Evolutionary conservation across 2,113 vertebrate species (phyloP).

Genomic region (Phodopus roborovskii): DNA sequence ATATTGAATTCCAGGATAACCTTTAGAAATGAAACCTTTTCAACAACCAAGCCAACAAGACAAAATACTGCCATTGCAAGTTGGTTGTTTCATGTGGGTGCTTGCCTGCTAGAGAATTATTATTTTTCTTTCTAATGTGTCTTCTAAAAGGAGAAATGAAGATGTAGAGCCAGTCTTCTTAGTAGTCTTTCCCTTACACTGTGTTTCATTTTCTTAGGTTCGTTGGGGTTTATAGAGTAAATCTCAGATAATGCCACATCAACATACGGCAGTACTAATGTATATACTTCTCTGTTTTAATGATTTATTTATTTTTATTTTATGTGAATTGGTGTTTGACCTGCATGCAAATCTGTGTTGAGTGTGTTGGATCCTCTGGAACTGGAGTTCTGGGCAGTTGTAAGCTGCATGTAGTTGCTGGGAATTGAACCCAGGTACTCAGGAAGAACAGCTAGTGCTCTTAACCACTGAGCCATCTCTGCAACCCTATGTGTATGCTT

Average conservation of each 20-base stretch:
- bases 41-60: not conserved
- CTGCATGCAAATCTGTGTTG: not conserved
- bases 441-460: not conserved
- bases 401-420: not conserved
- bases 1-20: not conserved
- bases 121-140: not conserved
- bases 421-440: not conserved
- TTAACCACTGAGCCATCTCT: not conserved
- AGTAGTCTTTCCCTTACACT: not conserved
- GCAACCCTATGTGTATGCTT: not conserved
- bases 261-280: not conserved
- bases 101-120: not conserved
- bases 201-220: not conserved
- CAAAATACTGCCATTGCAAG: not conserved
- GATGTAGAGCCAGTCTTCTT: not conserved
- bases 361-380: not conserved
- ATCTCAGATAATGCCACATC: not conserved
- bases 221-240: not conserved
- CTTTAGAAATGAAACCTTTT: not conserved
- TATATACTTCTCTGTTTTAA: not conserved
- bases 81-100: not conserved
- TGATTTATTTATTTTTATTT: not conserved
- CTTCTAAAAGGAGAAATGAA: not conserved
- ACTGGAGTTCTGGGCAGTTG: not conserved
- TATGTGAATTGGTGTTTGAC: not conserved